These are phyloP conservation scores for Parotia lawesii DNA, from an alignment of 2,113 vertebrate species.

Conservation along the genomic window DNA sequence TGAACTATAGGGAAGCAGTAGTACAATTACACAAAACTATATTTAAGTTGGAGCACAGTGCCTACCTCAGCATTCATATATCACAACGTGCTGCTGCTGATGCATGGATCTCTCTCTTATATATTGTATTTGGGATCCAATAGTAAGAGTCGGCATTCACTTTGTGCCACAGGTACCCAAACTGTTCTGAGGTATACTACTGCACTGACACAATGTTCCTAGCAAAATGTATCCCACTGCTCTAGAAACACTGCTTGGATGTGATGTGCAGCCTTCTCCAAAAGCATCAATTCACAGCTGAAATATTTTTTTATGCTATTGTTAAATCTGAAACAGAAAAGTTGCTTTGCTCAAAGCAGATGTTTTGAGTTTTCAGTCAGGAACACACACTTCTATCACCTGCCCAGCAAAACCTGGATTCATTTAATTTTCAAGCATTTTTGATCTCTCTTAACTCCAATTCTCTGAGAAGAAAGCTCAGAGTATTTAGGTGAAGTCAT, in stretches of 20 bases:
- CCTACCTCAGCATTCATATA: not conserved
- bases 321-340: not conserved
- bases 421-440: not conserved
- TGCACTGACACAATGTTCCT: not conserved
- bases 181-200: not conserved
- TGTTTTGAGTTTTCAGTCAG: not conserved
- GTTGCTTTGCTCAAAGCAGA: not conserved
- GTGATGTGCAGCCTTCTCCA: not conserved
- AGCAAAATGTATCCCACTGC: not conserved
- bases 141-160: not conserved
- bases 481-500: not conserved
- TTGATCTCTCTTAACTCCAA: not conserved
- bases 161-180: not conserved
- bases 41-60: not conserved
- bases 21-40: not conserved
- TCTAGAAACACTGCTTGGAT: not conserved
- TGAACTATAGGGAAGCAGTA: not conserved
- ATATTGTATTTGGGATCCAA: rapidly evolving
- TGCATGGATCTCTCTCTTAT: not conserved
- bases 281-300: not conserved
- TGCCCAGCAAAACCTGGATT: not conserved
- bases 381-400: not conserved
- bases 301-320: not conserved
- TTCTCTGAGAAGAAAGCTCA: not conserved
- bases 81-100: not conserved